Conservation (phyloP, 2,888 invertebrate species). For the Listrodromus nycthemerus region DNA sequence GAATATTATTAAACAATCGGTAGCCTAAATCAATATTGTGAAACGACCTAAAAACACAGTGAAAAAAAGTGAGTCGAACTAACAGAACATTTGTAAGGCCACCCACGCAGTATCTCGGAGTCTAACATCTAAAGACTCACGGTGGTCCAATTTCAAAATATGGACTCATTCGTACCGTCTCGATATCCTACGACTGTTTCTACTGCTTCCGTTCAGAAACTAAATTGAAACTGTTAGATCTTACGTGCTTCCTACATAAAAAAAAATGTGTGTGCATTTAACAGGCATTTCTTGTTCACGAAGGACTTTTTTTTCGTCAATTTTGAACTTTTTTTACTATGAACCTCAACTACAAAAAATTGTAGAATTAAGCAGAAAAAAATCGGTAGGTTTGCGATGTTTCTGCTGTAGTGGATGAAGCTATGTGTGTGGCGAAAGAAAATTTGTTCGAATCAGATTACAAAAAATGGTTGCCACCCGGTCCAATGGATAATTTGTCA, state of each 20-base stretch:
- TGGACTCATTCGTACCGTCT: conserved; percentile 41
- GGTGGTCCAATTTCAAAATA: conserved; percentile 72
- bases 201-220: conserved; percentile 35
- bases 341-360: neutral
- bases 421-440: neutral
- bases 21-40: conserved; percentile 74
- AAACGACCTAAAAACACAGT: conserved; percentile 62
- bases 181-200: conserved; percentile 19
- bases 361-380: neutral
- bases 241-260: neutral
- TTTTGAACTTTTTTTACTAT: too few relatives aligned
- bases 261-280: too few relatives aligned
- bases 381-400: neutral
- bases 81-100: conserved; percentile 71
- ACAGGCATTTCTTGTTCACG: too few relatives aligned
- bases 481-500: neutral
- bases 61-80: conserved; percentile 62
- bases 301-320: too few relatives aligned
- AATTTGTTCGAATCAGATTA: neutral
- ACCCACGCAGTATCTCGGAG: conserved; percentile 70
- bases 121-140: conserved; percentile 59
- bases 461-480: neutral
- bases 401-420: neutral
- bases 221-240: conserved; percentile 3
- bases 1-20: conserved; percentile 74